These are phyloP conservation scores for Seira sanloemensis DNA, from an alignment of 2,888 invertebrate species.

Conservation along the genomic window DNA sequence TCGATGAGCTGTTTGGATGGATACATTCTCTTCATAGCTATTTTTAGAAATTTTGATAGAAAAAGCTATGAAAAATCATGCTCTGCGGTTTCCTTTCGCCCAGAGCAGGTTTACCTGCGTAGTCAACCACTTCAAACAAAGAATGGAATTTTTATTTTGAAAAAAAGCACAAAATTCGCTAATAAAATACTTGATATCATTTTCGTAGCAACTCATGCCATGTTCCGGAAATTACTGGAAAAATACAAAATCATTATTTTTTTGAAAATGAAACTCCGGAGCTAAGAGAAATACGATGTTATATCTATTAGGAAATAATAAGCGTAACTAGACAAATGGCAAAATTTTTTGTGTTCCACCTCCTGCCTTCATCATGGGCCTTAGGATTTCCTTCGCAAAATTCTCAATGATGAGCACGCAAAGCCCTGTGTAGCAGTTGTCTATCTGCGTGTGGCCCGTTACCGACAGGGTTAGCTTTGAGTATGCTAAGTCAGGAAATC, in stretches of 20 bases:
- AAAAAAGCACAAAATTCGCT: neutral
- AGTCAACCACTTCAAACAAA: neutral
- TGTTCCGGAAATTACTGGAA: neutral
- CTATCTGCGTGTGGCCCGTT: neutral
- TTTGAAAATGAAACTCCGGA: neutral
- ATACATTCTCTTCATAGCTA: neutral
- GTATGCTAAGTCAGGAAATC: slow-evolving; percentile 51
- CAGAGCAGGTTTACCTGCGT: neutral
- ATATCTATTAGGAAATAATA: no score
- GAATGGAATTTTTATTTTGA: neutral
- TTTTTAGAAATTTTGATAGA: neutral
- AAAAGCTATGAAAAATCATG: neutral
- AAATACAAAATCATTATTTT: neutral
- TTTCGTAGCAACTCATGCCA: slow-evolving; percentile 13
- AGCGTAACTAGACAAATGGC: no score
- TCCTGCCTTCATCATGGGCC: neutral
- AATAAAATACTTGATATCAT: neutral
- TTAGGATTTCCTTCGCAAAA: neutral
- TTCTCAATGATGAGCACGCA: neutral
- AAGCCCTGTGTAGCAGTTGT: neutral
- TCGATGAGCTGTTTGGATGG: neutral
- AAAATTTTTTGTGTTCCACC: neutral
- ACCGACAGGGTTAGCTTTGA: no score
- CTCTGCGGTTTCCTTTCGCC: neutral
- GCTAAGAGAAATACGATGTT: neutral